Percentiles rank a stretch among this genome's conserved stretches.
These are phyloP conservation scores for Terebella lapidaria DNA, from an alignment of 2,888 invertebrate species.

Conservation along the genomic window DNA sequence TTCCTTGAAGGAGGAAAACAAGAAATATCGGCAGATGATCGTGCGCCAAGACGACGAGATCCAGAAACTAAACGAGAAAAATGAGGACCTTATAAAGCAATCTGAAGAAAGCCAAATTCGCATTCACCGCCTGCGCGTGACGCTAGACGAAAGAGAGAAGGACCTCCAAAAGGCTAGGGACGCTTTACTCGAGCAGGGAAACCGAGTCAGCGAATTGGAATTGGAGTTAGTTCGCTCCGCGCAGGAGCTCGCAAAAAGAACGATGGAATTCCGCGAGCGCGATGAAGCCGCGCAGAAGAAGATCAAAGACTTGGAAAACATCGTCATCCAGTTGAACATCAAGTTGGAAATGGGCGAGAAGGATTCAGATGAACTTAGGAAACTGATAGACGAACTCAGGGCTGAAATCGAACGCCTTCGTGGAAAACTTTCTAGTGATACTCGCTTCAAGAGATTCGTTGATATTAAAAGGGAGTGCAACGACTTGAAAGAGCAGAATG, in stretches of 20 bases:
- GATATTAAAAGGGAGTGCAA: constrained; percentile 17
- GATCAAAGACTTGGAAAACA: not conserved
- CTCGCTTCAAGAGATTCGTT: constrained; percentile 19
- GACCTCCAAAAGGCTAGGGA: not conserved
- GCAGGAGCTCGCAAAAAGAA: not conserved
- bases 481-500: constrained; percentile 14
- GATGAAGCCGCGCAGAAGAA: not conserved
- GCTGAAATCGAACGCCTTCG: not conserved
- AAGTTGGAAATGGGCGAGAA: not conserved
- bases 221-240: not conserved
- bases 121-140: not conserved
- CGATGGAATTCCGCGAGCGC: not conserved
- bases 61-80: not conserved
- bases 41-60: not conserved
- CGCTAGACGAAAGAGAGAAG: not conserved
- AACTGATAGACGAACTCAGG: not conserved
- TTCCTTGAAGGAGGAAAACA: not conserved
- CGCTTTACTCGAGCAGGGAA: not conserved
- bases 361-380: not conserved
- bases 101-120: not conserved
- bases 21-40: not conserved
- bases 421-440: not conserved
- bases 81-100: not conserved
- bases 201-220: not conserved
- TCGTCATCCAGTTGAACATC: not conserved